A percentile compares a stretch with the other conserved stretches of the same genome.
These are phyloP conservation scores for Papilio glaucus DNA, from an alignment of 1,140 invertebrate species.

Conservation along the genomic window DNA sequence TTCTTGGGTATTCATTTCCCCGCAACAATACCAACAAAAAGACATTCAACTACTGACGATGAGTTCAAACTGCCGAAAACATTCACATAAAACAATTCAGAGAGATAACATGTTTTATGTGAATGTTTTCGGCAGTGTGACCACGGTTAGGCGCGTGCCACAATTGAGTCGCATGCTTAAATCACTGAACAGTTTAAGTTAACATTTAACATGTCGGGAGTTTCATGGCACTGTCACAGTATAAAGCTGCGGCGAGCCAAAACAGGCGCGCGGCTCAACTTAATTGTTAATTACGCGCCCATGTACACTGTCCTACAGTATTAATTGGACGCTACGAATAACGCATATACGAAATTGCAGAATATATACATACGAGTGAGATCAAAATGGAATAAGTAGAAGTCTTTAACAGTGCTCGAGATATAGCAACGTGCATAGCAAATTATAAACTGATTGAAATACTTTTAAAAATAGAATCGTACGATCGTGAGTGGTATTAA, in stretches of 20 bases:
- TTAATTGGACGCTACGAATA: constrained; percentile 5
- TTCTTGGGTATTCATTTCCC: too few relatives aligned
- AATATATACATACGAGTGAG: not conserved
- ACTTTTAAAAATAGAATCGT: too few relatives aligned
- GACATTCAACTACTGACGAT: not conserved
- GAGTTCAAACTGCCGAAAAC: too few relatives aligned
- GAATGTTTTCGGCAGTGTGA: too few relatives aligned
- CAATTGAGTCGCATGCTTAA: too few relatives aligned
- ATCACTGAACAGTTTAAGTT: not conserved
- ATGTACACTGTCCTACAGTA: constrained; percentile 6
- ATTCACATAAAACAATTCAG: too few relatives aligned
- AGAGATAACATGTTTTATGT: too few relatives aligned
- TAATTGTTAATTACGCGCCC: constrained; percentile 17
- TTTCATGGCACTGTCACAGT: not conserved
- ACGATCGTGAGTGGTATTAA: too few relatives aligned
- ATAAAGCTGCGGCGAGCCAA: not conserved
- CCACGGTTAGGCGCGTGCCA: too few relatives aligned
- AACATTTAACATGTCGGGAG: not conserved
- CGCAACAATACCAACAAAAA: not conserved
- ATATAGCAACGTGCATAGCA: not conserved
- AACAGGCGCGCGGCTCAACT: constrained; percentile 2
- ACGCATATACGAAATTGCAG: not conserved
- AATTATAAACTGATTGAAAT: too few relatives aligned
- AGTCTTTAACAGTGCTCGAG: not conserved
- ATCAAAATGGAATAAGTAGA: not conserved